Percentiles rank a stretch among this genome's conserved stretches.
These are phyloP conservation scores for Alligator mississippiensis DNA, from an alignment of 2,113 vertebrate genomes.

Conservation along the genomic window DNA sequence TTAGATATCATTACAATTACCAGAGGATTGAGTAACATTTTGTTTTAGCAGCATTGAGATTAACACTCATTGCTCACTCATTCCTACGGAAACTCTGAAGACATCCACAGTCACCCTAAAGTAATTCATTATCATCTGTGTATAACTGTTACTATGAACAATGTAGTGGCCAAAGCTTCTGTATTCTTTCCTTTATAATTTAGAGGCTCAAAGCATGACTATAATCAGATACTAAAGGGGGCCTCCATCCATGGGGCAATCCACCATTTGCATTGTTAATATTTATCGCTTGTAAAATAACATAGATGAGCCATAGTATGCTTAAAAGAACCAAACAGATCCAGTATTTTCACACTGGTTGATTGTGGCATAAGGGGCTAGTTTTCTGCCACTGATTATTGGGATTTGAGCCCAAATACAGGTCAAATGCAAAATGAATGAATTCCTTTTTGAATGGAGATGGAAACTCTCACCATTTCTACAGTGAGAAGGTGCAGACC, in stretches of 20 bases:
- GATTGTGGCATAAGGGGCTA: neutral
- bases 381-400: neutral
- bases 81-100: neutral
- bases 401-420: neutral
- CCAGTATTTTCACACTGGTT: neutral
- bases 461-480: too few relatives aligned
- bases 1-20: neutral
- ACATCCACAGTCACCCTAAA: neutral
- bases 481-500: neutral
- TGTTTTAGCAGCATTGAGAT: neutral
- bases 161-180: neutral
- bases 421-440: neutral
- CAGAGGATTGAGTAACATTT: neutral
- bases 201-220: neutral
- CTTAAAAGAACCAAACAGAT: neutral
- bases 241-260: neutral
- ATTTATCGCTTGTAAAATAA: neutral
- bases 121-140: neutral
- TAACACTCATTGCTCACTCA: neutral
- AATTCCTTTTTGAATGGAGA: too few relatives aligned
- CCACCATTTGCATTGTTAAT: rapidly evolving
- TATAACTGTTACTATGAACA: neutral
- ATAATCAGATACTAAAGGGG: neutral
- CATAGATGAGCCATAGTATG: neutral
- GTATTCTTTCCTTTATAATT: neutral